A percentile compares a stretch with the other conserved stretches of the same genome.
Evolutionary conservation across 2,113 vertebrate genomes (phyloP).

Genomic region (Vidua macroura): DNA sequence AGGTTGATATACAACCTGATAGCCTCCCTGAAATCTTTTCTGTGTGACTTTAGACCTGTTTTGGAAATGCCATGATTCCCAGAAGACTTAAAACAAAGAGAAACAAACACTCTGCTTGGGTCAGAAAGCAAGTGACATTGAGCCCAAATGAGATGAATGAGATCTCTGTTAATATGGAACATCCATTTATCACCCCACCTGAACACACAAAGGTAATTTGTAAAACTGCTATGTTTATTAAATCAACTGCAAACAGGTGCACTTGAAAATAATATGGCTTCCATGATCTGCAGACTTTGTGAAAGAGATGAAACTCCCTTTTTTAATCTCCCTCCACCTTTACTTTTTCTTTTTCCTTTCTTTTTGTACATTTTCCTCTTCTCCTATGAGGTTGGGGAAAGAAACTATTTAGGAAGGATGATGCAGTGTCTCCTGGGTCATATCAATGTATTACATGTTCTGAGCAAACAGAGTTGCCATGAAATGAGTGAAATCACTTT

Average conservation of each 20-base stretch:
- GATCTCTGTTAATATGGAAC: neutral
- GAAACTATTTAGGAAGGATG: neutral
- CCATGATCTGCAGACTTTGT: neutral
- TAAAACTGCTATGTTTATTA: neutral
- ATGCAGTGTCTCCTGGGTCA: neutral
- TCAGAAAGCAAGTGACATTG: neutral
- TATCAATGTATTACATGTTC: neutral
- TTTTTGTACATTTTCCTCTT: neutral
- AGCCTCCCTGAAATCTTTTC: neutral
- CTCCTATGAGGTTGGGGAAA: neutral
- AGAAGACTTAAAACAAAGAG: neutral
- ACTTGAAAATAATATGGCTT: neutral
- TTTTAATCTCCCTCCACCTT: accelerated
- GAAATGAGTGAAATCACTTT: neutral
- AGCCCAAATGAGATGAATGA: neutral
- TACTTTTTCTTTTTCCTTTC: accelerated
- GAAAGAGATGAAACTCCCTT: neutral
- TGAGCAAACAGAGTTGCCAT: neutral
- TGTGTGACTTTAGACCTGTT: neutral
- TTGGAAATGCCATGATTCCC: neutral
- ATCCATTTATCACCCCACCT: neutral
- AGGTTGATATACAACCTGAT: neutral
- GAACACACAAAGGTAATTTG: neutral
- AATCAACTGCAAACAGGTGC: neutral
- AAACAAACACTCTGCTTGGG: neutral